Conservation (phyloP, 1,140 invertebrate species). For the Yoshiicerus persimilis region DNA sequence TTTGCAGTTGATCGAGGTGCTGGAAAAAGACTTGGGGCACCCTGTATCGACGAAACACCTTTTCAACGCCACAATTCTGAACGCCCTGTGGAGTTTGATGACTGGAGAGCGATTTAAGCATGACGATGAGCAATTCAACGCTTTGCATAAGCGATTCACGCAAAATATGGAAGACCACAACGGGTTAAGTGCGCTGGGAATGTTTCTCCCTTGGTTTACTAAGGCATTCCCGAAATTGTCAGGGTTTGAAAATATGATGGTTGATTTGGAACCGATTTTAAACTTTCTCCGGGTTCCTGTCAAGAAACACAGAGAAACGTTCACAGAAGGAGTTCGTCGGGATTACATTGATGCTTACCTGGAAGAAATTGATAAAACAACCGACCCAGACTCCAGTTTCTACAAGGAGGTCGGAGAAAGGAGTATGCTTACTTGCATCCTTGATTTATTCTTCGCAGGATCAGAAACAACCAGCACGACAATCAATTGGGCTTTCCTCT, state of each 20-base stretch:
- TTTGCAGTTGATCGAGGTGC: not conserved
- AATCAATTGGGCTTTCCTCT: not conserved
- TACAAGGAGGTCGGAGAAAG: slow-evolving; percentile 37
- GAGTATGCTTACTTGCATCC: not conserved
- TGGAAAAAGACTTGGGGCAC: not conserved
- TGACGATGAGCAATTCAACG: slow-evolving; percentile 13
- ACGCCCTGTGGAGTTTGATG: slow-evolving; percentile 30
- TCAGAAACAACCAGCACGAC: not conserved
- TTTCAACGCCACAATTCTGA: slow-evolving; percentile 26
- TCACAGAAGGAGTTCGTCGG: not conserved
- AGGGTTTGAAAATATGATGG: slow-evolving; percentile 29
- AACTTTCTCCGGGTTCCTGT: slow-evolving; percentile 21
- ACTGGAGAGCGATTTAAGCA: slow-evolving; percentile 20
- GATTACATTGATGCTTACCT: slow-evolving; percentile 42
- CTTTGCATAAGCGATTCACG: not conserved
- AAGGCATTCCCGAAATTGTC: slow-evolving; percentile 34
- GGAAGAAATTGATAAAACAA: slow-evolving; percentile 37
- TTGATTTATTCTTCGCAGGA: slow-evolving; percentile 12
- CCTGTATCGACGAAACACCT: slow-evolving; percentile 24
- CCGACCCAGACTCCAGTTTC: slow-evolving; percentile 40
- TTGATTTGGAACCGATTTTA: not conserved
- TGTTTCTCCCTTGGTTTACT: slow-evolving; percentile 39
- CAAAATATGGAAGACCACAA: slow-evolving; percentile 34
- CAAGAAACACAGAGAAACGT: not conserved
- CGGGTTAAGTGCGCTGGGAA: slow-evolving; percentile 16